A percentile compares a stretch with the other conserved stretches of the same genome.
Evolutionary conservation across 1,140 invertebrate genomes (phyloP).

Genomic region (Cydia splendana): DNA sequence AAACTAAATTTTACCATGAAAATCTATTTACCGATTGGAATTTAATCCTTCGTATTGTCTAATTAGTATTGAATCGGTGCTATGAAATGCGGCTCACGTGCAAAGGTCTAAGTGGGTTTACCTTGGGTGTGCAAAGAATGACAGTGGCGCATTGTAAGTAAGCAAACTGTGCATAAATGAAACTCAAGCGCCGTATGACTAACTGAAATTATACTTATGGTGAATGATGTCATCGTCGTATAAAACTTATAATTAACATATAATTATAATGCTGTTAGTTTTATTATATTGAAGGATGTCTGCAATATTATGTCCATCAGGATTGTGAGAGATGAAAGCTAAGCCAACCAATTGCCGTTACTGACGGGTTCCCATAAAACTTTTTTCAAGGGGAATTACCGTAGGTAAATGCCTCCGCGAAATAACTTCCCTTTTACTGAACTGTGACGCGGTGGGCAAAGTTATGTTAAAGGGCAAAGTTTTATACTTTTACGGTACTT

Average conservation of each 20-base stretch:
- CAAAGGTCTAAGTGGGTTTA: constrained; percentile 15
- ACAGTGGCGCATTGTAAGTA: not conserved
- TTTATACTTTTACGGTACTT: no score
- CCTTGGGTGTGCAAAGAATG: not conserved
- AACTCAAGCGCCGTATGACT: constrained; percentile 13
- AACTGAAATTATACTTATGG: constrained; percentile 1
- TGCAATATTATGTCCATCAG: not conserved
- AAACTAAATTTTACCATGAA: not conserved
- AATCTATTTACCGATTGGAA: not conserved
- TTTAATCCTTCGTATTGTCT: not conserved
- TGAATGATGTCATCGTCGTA: not conserved
- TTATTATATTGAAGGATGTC: not conserved
- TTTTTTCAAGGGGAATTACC: no score
- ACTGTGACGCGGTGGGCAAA: no score
- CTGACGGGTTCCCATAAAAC: no score
- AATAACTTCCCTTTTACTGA: no score
- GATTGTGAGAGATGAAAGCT: no score
- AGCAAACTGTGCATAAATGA: constrained; percentile 7
- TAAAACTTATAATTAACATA: not conserved
- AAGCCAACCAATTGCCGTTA: no score
- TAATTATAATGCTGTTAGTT: not conserved
- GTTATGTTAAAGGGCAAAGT: no score
- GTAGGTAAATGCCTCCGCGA: no score
- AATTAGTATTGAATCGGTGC: constrained; percentile 5
- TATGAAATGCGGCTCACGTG: constrained; percentile 18